phyloP scores from a whole-genome alignment of 2,888 invertebrate species.

The Cyclophora albipunctata region DNA sequence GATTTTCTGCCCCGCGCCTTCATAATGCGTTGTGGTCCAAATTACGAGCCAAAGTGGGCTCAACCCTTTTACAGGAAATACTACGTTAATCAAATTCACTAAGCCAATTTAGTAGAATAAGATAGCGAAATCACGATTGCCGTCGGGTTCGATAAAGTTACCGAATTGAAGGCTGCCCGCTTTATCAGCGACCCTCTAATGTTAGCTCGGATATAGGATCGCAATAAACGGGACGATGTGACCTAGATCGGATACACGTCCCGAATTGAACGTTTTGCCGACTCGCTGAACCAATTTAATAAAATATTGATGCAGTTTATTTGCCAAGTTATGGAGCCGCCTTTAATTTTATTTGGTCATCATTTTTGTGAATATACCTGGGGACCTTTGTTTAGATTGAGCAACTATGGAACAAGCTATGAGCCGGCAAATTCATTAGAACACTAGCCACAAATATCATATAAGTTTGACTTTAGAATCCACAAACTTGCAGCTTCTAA shows the following conservation, averaged over 20 bases:
- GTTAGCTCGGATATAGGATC: too few relatives aligned
- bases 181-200: too few relatives aligned
- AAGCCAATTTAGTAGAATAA: conserved; percentile 56
- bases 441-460: too few relatives aligned
- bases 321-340: background rate
- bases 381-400: too few relatives aligned
- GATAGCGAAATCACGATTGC: conserved; percentile 56
- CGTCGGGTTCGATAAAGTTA: conserved; percentile 42
- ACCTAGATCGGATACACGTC: conserved; percentile 7
- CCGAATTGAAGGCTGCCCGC: conserved; percentile 24
- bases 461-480: too few relatives aligned
- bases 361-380: too few relatives aligned
- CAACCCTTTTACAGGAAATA: conserved; percentile 59
- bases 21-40: conserved; percentile 49
- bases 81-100: conserved; percentile 65
- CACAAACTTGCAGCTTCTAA: too few relatives aligned
- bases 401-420: too few relatives aligned
- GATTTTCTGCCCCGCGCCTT: conserved; percentile 65
- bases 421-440: too few relatives aligned
- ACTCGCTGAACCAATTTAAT: conserved; percentile 2
- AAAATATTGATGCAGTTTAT: background rate
- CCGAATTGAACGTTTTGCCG: background rate
- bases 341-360: too few relatives aligned
- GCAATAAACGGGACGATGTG: background rate
- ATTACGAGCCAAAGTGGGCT: conserved; percentile 27